Evolutionary conservation across 2,797 vertebrate genomes (phyloP).

Genomic region (Lagodon rhomboides): DNA sequence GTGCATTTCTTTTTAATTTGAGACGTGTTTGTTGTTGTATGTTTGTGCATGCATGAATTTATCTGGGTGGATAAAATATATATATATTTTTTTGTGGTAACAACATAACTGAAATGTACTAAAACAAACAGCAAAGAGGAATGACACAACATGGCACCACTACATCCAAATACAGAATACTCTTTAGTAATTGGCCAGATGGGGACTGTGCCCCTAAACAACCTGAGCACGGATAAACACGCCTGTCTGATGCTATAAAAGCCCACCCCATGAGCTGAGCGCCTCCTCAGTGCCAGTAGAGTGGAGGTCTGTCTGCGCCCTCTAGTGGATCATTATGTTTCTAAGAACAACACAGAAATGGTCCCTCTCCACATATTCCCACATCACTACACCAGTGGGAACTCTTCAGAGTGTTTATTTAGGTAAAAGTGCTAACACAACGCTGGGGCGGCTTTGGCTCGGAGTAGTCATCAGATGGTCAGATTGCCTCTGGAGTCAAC

Average conservation of each 20-base stretch:
- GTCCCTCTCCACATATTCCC: neutral
- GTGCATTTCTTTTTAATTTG: neutral
- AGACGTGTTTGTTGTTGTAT: too few species aligned
- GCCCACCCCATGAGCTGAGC: slow-evolving; percentile 10
- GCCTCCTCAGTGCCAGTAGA: neutral
- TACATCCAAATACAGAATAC: slow-evolving; percentile 28
- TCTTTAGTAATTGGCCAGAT: slow-evolving; percentile 41
- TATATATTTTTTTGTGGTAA: neutral
- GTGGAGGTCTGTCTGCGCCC: slow-evolving; percentile 26
- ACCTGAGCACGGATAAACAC: slow-evolving; percentile 17
- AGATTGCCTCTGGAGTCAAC: too few species aligned
- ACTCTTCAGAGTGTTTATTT: neutral
- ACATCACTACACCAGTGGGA: neutral
- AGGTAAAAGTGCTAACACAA: neutral
- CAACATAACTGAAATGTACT: neutral
- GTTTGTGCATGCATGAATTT: neutral
- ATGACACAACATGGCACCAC: slow-evolving; percentile 36
- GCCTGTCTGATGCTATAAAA: neutral
- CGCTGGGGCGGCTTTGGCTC: neutral
- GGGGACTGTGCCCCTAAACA: slow-evolving; percentile 36
- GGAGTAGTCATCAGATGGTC: too few species aligned
- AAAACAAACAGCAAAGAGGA: slow-evolving; percentile 4
- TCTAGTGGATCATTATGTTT: slow-evolving; percentile 58
- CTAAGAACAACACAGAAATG: slow-evolving; percentile 11
- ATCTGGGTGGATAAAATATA: neutral